Percentiles rank a stretch among this genome's conserved stretches.
These are phyloP conservation scores for Platanista minor DNA, from an alignment of 2,113 vertebrate genomes.

Conservation along the genomic window DNA sequence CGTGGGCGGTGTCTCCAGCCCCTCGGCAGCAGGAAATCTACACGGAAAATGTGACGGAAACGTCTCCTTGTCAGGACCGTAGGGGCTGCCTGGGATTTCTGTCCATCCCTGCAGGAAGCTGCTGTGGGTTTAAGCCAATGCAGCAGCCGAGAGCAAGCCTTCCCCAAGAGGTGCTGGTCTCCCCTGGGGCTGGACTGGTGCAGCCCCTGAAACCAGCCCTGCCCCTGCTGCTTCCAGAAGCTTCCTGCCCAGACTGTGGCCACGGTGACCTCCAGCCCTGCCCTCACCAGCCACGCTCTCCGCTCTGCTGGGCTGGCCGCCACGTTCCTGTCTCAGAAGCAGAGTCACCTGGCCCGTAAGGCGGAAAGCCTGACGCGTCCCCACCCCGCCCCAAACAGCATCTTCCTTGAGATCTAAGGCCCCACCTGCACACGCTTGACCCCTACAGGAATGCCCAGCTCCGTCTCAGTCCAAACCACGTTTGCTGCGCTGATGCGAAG, in stretches of 20 bases:
- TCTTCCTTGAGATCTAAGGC: neutral
- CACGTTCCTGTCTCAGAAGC: neutral
- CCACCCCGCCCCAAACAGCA: rapidly evolving
- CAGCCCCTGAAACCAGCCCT: neutral
- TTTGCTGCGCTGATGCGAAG: rapidly evolving
- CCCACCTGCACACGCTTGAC: neutral
- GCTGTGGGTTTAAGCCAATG: rapidly evolving
- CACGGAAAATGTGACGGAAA: rapidly evolving
- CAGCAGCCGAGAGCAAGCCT: too few relatives aligned
- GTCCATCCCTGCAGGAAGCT: neutral
- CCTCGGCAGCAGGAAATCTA: neutral
- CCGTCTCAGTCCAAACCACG: neutral
- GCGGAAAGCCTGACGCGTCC: rapidly evolving
- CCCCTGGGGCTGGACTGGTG: rapidly evolving
- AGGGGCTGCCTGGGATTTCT: neutral
- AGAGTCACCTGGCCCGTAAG: neutral
- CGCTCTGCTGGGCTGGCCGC: neutral
- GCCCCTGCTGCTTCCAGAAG: neutral
- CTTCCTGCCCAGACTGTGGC: neutral
- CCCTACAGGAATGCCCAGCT: rapidly evolving
- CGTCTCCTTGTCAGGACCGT: neutral
- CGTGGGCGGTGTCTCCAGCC: rapidly evolving
- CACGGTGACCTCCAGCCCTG: neutral
- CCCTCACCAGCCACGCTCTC: neutral
- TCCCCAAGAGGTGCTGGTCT: neutral